Base-by-base conservation (phyloP, 2,797 vertebrate genomes). In the Spinus olivaceus region DNA sequence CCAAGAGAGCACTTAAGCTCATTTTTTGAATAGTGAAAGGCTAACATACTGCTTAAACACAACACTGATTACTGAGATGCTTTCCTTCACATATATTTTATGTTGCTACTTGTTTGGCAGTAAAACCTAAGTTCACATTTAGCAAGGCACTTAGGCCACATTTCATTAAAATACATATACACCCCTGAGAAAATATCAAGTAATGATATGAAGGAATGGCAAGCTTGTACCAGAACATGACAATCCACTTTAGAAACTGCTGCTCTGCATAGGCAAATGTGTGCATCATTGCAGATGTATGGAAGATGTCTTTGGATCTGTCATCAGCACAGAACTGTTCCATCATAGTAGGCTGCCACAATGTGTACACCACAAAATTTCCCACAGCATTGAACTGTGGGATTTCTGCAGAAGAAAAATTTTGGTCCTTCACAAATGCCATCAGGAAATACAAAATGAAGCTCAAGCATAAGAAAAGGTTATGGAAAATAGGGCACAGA, bases 1-100 rank as follows among this genome's bases (percentile, higher is more conserved):
- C 81, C 81, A 95, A 65, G 93, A 96, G 57, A 95, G 66, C 57
- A 90, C 70, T 94, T 94, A 90, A 74, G 57, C 63, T 91, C 73
- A 81, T 37, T 73, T 92, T 85, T 92, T 76, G 46, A 91, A 73
- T 64, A 88, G 61, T 18, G 51, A 53, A 95, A 96, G 81, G 27
- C 32, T 67, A 94, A 88, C 49, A 74, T 51, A 67, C 65, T 87
- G 90, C 80, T 95, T 95, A 93, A 66, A 95, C 37, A 90, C 53
- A 90, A 78, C 9, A 14, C 24, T 93, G 88, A 64, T 69, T 88
- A 95, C 33, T 1, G 1, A 85, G 63, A 87, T 86, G 84, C 35
- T 76, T 81, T 82, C 46, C n/a, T 94, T 94, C 61, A 49, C 67
- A 64, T 77, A 42, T 85, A 41, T 92, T 94, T 86, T 39, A 66